Evolutionary conservation across 2,888 invertebrate genomes (phyloP).

Genomic region (Agrotis puta): DNA sequence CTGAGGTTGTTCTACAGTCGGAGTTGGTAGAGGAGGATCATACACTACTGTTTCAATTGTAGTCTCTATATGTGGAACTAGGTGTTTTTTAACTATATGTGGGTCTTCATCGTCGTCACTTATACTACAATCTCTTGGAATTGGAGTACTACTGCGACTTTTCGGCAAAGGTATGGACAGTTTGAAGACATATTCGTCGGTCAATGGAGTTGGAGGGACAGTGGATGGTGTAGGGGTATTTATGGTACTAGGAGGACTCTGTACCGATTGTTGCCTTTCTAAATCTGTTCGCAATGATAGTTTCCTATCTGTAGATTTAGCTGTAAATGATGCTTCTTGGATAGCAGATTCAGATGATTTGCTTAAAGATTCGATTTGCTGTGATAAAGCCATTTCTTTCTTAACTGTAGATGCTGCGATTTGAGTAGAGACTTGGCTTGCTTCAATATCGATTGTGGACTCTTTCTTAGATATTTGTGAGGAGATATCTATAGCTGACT

Average conservation of each 20-base stretch:
- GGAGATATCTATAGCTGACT: conserved; percentile 18
- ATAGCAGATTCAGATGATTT: conserved; percentile 24
- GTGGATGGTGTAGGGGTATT: conserved; percentile 78
- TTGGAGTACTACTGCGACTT: conserved; percentile 71
- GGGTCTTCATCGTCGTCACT: conserved; percentile 79
- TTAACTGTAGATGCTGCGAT: background rate
- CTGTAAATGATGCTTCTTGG: conserved; percentile 61
- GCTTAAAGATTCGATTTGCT: conserved; percentile 49
- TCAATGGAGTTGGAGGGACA: conserved; percentile 82
- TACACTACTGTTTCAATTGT: conserved; percentile 78
- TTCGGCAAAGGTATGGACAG: conserved; percentile 81
- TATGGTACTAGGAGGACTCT: conserved; percentile 69
- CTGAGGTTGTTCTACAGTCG: conserved; percentile 69
- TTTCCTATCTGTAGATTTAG: conserved; percentile 46
- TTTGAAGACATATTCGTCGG: conserved; percentile 86
- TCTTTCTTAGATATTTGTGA: conserved; percentile 28
- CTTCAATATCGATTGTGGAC: conserved; percentile 14
- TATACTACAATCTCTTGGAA: conserved; percentile 70
- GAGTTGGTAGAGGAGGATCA: conserved; percentile 82
- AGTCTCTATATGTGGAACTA: conserved; percentile 83
- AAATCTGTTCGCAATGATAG: conserved; percentile 65
- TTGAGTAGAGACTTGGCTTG: conserved; percentile 12
- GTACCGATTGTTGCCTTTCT: conserved; percentile 57
- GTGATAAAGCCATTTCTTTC: conserved; percentile 41
- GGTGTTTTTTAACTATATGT: conserved; percentile 81